phyloP scores from a whole-genome alignment of 2,113 vertebrate species.

The Ancistrus triradiatus region DNA sequence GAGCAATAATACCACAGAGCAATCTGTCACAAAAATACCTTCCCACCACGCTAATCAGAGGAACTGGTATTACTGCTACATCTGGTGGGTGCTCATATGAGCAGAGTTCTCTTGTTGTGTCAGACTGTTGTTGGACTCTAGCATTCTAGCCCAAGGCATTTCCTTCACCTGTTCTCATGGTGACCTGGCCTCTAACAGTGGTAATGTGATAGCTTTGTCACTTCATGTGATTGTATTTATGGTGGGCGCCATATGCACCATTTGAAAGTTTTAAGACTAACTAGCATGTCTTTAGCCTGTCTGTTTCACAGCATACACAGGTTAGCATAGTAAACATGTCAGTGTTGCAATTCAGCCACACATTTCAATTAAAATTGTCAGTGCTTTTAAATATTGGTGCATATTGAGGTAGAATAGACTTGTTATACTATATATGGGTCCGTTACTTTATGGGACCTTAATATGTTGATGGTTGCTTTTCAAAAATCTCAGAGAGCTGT shows the following conservation, averaged over 20 bases:
- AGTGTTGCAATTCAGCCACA: too few relatives aligned
- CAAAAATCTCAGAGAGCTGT: too few relatives aligned
- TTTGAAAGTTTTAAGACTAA: too few relatives aligned
- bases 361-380: too few relatives aligned
- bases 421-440: too few relatives aligned
- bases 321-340: too few relatives aligned
- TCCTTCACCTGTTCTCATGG: constrained; percentile 29
- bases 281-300: too few relatives aligned
- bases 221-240: background rate
- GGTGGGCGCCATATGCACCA: background rate
- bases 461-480: too few relatives aligned
- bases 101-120: constrained; percentile 5
- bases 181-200: constrained; percentile 9
- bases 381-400: too few relatives aligned
- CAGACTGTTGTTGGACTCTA: constrained; percentile 48
- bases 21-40: constrained; percentile 61
- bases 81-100: constrained; percentile 58
- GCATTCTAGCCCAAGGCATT: constrained; percentile 52
- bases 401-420: too few relatives aligned
- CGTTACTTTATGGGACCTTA: too few relatives aligned
- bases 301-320: too few relatives aligned
- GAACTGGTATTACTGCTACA: constrained; percentile 62
- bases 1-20: constrained; percentile 53
- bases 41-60: constrained; percentile 48
- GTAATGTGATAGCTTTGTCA: background rate